Percentiles rank a stretch among this genome's conserved stretches.
Conservation (phyloP, 2,797 vertebrate species). For the Enteromius unitaeniatus region DNA sequence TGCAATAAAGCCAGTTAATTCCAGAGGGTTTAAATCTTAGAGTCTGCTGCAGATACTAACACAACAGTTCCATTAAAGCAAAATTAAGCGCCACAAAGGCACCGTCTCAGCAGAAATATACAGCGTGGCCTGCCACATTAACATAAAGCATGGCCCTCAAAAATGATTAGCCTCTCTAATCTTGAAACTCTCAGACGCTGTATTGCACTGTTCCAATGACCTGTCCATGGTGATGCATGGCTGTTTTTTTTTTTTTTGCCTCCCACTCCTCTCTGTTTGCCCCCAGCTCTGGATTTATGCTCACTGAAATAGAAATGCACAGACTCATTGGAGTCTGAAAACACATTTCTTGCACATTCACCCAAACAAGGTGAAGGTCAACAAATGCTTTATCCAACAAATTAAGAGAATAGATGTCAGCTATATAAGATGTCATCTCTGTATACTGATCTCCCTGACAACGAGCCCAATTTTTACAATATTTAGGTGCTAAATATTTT, state of each 20-base stretch:
- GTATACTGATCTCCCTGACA: not conserved
- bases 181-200: constrained; percentile 83
- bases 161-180: constrained; percentile 86
- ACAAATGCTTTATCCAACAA: constrained; percentile 70
- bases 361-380: constrained; percentile 72
- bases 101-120: constrained; percentile 84
- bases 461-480: not conserved
- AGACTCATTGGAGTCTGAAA: constrained; percentile 59
- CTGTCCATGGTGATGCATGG: constrained; percentile 84
- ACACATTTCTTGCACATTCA: constrained; percentile 63
- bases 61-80: constrained; percentile 76
- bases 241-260: constrained; percentile 66
- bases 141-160: constrained; percentile 85
- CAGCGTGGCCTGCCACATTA: constrained; percentile 82
- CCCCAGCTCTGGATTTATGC: constrained; percentile 69
- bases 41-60: constrained; percentile 76
- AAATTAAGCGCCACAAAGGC: constrained; percentile 82
- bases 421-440: constrained; percentile 32
- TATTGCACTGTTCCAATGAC: constrained; percentile 81
- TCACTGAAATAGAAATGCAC: constrained; percentile 68
- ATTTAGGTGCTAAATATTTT: not conserved
- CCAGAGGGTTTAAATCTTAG: constrained; percentile 74
- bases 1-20: constrained; percentile 74
- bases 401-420: constrained; percentile 59
- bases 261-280: not conserved